Conservation (phyloP, 2,797 vertebrate genomes). For the Mus spretus region DNA sequence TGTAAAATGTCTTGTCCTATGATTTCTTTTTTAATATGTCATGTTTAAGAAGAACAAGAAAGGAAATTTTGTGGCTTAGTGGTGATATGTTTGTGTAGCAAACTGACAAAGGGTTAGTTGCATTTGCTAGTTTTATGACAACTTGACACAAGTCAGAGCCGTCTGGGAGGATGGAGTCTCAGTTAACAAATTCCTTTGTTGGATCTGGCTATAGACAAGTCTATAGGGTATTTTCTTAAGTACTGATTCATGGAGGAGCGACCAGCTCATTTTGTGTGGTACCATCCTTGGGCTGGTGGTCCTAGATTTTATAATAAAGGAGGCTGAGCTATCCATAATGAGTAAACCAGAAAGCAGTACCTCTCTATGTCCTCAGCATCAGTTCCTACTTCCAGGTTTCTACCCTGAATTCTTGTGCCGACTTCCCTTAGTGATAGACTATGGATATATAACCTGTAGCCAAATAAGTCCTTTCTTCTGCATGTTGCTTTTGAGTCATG, state of each 20-base stretch:
- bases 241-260: neutral
- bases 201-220: too few relatives aligned
- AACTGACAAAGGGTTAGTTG: neutral
- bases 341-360: too few relatives aligned
- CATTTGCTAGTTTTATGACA: neutral
- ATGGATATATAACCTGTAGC: neutral
- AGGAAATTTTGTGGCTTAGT: neutral
- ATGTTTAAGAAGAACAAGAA: neutral
- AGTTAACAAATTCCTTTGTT: neutral
- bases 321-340: neutral
- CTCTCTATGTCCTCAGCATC: neutral
- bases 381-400: neutral
- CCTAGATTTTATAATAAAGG: neutral
- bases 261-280: neutral
- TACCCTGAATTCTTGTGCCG: neutral
- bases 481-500: neutral
- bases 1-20: neutral
- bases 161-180: neutral
- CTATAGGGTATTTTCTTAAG: neutral
- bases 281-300: neutral
- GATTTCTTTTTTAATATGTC: neutral
- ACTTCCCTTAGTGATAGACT: neutral
- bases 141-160: neutral
- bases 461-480: neutral
- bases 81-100: neutral